Base-by-base conservation (phyloP, 1,140 invertebrate species). In the Archivesica marissinica region DNA sequence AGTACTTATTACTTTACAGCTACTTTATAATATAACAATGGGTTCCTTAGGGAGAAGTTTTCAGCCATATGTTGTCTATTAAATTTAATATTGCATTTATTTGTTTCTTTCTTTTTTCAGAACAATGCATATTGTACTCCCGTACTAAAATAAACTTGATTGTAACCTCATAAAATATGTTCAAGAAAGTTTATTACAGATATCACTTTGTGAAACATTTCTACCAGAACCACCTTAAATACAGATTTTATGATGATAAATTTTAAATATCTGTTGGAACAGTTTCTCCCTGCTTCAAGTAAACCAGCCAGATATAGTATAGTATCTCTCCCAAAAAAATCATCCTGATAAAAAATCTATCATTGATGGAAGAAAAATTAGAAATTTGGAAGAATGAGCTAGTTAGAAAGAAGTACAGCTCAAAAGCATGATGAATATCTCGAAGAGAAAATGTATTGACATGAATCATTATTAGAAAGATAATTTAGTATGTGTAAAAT, bases 151-250 rank as follows among this genome's bases (percentile, higher is more conserved):
- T 35, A 28, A 64, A 64, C n/a, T 25, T 35, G 59, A 64, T 64
- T 35, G 59, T 64, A 25, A 11, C 13, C 54, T 59, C 54, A 28
- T 59, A 59, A 28, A 59, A 59, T 15, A 59, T 28, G n/a, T 59
- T 59, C 15, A 35, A 35, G 59, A 64, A 64, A 64, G 3, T 0
- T n/a, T 52, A n/a, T 23, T 52, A 4, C 3, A 20, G 50, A 52
- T 52, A 52, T 35, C 15, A 17, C 28, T 35, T 64, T 33, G 38
- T 64, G 59, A 35, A 64, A 33, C 38, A 33, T 64, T 35, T 64
- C 33, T 17, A 64, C 13, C 13, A 33, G 59, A 64, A 64, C 59
- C 59, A 64, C 59, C 59, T 64, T 64, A 64, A 35, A 64, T 35
- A 64, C 33, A 64, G 2, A 64, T 64, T 64, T 20, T 64, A 2